Percentiles rank a stretch among this genome's conserved stretches.
Evolutionary conservation across 30 jellyfish, hydroid and myxozoan genomes (phyloP).

Genomic region (Clytia hemisphaerica): DNA sequence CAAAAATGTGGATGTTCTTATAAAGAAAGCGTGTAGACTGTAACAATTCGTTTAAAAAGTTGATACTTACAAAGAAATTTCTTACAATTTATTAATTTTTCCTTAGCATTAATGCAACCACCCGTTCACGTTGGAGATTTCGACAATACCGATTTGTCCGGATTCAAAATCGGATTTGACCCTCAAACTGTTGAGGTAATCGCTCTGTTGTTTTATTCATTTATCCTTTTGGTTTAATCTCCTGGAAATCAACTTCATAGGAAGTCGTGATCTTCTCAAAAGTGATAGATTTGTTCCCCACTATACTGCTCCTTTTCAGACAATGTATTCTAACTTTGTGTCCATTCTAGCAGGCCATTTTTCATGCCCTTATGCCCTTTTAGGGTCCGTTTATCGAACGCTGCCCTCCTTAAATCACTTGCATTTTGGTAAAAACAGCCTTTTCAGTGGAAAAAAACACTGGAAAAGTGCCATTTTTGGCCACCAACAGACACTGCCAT

Average conservation of each 20-base stretch:
- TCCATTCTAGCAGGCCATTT: too few species aligned
- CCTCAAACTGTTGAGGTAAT: constrained; percentile 65
- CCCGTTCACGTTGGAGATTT: constrained; percentile 46
- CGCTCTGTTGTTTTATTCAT: not conserved
- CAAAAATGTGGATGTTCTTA: not conserved
- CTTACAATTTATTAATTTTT: not conserved
- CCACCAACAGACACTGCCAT: too few species aligned
- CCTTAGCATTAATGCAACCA: constrained; percentile 68
- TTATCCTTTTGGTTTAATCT: not conserved
- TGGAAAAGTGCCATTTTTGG: too few species aligned
- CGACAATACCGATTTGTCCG: constrained; percentile 60
- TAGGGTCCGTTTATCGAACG: too few species aligned
- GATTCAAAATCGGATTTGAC: constrained; percentile 80
- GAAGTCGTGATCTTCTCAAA: too few species aligned
- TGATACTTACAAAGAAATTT: not conserved
- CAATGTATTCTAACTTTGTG: too few species aligned
- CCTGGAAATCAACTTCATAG: not conserved
- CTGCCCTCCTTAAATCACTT: too few species aligned
- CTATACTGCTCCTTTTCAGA: too few species aligned
- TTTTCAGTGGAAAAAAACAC: too few species aligned
- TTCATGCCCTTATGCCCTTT: too few species aligned
- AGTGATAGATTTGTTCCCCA: too few species aligned
- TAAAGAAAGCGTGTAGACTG: not conserved
- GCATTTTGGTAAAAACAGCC: too few species aligned
- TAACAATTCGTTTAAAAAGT: not conserved